Percentiles rank a stretch among this genome's conserved stretches.
These are phyloP conservation scores for Drosophila jambulina DNA, from an alignment of 1,140 invertebrate species.

Conservation along the genomic window DNA sequence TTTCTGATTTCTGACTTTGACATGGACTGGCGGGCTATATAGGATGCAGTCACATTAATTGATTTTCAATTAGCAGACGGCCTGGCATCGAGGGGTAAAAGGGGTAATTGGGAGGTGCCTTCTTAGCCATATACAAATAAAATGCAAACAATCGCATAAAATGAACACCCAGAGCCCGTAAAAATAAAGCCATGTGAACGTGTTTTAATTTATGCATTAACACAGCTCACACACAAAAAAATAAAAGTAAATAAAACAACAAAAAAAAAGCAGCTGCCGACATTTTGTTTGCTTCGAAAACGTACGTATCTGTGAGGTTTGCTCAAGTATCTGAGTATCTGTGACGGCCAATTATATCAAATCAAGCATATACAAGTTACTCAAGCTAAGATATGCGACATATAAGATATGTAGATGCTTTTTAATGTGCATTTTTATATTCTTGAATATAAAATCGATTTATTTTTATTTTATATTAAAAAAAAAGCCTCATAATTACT, in stretches of 20 bases:
- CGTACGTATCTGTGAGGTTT: constrained; percentile 33
- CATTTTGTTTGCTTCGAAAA: constrained; percentile 58
- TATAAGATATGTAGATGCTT: background rate
- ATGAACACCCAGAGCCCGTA: constrained; percentile 11
- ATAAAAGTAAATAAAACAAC: background rate
- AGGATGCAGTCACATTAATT: constrained; percentile 71
- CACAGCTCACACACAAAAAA: constrained; percentile 24
- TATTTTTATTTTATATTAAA: background rate
- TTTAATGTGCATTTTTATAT: constrained; percentile 13
- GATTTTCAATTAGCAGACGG: constrained; percentile 77
- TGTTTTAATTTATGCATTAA: constrained; percentile 72
- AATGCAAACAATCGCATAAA: constrained; percentile 56
- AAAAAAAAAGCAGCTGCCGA: constrained; percentile 60
- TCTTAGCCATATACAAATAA: constrained; percentile 54
- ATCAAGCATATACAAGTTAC: constrained; percentile 53
- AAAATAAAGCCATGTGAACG: constrained; percentile 48
- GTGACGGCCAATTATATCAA: constrained; percentile 79
- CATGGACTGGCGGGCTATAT: constrained; percentile 36
- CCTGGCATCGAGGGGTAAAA: background rate
- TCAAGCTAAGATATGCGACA: background rate
- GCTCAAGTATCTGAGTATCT: constrained; percentile 10
- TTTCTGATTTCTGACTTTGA: constrained; percentile 48
- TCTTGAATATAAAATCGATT: background rate
- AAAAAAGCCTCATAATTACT: background rate
- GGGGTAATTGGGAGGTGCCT: background rate